Base-by-base conservation (phyloP, 1,140 invertebrate genomes). In the Euura lappo region DNA sequence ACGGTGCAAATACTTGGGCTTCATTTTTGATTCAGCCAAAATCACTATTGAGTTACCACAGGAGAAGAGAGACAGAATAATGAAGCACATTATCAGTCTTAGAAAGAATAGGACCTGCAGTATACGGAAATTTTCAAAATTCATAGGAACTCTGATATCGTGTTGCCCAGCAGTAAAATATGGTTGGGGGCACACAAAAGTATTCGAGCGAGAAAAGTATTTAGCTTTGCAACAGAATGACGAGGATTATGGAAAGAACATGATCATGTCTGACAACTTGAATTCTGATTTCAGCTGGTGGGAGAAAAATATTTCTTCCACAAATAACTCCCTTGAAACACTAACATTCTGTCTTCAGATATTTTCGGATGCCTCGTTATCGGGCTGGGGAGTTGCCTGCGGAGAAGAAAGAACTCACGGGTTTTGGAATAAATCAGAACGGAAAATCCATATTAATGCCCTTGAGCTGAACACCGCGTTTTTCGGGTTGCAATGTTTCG, bases 341-440 rank as follows among this genome's bases (percentile, higher is more conserved):
- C 64, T 51, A 3, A 60, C 6, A 69, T 74, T 65, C 65, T 44
- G 47, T 10, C 11, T n/a, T 43, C 65, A 65, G 47, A 75, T 75
- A 44, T 72, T 69, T 11, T 67, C 74, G 60, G 71, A 75, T 60
- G 71, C 74, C 2, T 75, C 71, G 11, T 2, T 11, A 8, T 45
- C 70, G 44, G 74, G 71, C 5, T 75, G 71, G 71, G 74, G 68
- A 28, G 71, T n/a, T 4, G 68, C 7, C 42, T 75, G 69, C 5
- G 5, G 47, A 8, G 3, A 11, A 4, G 64, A 75, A 4, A 13
- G 13, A 70, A 28, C 60, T n/a, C 70, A 77, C 51, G 76, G 76
- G 13, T 67, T 70, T 71, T 76, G 75, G 73, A 70, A 45, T 7
- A n/a, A 10, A 6, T n/a, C 71, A 65, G 75, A 76, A 65, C 70